These are phyloP conservation scores for Euzetes globulus DNA, from an alignment of 2,888 invertebrate species.

Conservation along the genomic window DNA sequence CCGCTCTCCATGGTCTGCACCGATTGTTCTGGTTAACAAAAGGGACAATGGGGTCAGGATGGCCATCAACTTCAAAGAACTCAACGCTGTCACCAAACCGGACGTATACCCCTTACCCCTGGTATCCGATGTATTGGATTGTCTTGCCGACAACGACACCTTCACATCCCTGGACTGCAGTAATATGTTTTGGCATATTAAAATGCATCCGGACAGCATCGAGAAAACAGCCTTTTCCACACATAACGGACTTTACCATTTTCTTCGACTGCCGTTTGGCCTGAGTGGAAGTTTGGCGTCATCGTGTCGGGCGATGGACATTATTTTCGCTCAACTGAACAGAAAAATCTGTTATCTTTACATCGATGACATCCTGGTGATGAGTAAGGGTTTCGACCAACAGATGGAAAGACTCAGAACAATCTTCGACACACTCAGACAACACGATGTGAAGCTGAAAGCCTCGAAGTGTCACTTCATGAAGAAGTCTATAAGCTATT, in stretches of 20 bases:
- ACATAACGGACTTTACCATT: too few species aligned
- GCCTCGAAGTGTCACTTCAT: background rate
- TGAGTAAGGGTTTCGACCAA: background rate
- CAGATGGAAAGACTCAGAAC: background rate
- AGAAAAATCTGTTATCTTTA: background rate
- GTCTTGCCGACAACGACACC: too few species aligned
- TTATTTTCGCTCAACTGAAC: background rate
- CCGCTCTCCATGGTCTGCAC: slow-evolving; percentile 12
- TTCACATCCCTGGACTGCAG: too few species aligned
- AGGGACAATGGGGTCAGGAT: background rate
- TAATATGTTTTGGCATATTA: too few species aligned
- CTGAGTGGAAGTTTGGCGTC: background rate
- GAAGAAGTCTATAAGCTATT: background rate
- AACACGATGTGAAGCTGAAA: background rate
- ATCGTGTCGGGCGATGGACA: background rate
- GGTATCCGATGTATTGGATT: too few species aligned
- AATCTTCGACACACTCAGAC: background rate
- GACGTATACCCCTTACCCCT: too few species aligned
- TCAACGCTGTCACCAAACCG: too few species aligned
- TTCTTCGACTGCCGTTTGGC: background rate
- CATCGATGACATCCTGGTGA: background rate
- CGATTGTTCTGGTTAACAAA: too few species aligned
- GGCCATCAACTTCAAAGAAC: too few species aligned
- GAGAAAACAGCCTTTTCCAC: too few species aligned
- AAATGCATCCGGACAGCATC: too few species aligned